Conservation (phyloP, 2,888 invertebrate species). For the Drosophila prostipennis region DNA sequence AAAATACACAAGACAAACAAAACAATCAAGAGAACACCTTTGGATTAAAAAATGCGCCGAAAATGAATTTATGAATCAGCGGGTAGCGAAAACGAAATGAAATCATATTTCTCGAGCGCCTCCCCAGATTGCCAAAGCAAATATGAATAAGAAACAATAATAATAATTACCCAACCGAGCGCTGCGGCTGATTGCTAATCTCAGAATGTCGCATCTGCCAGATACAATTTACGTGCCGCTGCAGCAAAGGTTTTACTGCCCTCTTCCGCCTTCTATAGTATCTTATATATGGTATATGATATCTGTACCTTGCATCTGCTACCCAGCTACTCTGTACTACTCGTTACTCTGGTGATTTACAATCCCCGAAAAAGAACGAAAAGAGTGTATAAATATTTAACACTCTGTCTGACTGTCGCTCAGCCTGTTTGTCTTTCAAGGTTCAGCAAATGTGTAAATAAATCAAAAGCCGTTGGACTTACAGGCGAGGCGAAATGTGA, state of each 20-base stretch:
- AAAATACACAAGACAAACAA: slow-evolving; percentile 35
- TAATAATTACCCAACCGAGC: slow-evolving; percentile 10
- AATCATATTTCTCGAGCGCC: slow-evolving; percentile 12
- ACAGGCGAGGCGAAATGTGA: slow-evolving; percentile 25
- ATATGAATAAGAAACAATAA: slow-evolving; percentile 17
- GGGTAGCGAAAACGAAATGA: slow-evolving; percentile 14
- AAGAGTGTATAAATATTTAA: slow-evolving; percentile 43
- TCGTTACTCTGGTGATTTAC: slow-evolving; percentile 33
- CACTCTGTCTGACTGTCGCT: slow-evolving; percentile 23
- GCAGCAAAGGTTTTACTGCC: slow-evolving; percentile 13
- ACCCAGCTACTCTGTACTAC: slow-evolving; percentile 11
- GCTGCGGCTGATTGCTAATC: slow-evolving; percentile 33
- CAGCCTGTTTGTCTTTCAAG: slow-evolving; percentile 33
- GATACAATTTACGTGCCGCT: slow-evolving; percentile 35
- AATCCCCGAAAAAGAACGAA: slow-evolving; percentile 21
- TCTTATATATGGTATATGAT: not conserved
- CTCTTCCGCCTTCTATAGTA: not conserved
- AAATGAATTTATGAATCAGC: slow-evolving; percentile 57
- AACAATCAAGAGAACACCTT: slow-evolving; percentile 59
- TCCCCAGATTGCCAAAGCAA: slow-evolving; percentile 9
- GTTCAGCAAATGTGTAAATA: slow-evolving; percentile 45
- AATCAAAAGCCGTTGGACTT: slow-evolving; percentile 41
- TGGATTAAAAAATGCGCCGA: slow-evolving; percentile 55
- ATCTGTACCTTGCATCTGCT: slow-evolving; percentile 14
- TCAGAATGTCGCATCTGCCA: slow-evolving; percentile 33